Base-by-base conservation (phyloP, 1,140 invertebrate species). In the Bombus impatiens region DNA sequence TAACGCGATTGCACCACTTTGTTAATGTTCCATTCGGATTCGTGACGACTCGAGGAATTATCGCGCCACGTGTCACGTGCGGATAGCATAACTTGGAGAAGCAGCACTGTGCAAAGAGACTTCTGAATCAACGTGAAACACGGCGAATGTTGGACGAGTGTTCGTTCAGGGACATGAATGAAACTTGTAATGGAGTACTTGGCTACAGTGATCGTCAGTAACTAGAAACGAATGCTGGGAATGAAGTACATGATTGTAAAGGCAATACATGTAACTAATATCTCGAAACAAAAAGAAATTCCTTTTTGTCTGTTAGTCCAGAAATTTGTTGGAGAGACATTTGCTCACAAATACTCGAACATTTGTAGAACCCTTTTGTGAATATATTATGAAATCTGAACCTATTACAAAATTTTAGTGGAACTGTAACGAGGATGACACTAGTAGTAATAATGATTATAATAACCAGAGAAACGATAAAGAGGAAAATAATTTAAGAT, bases 1-100 rank as follows among this genome's bases (percentile, higher is more conserved):
- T 77, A 75, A 83, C 74, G 74, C 82, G 74, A 78, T 78, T 77
- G 74, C 82, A 44, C 72, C 81, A 65, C 81, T 82, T 76, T n/a
- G 40, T 65, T 44, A 59, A 82, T 82, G 57, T 53, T 42, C 28
- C 37, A 18, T 78, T 65, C 28, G 53, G 25, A 77, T 77, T 22
- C 75, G 35, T 40, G 75, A 40, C 75, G 75, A 77, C 75, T 77
- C 53, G 35, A 77, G 53, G 72, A 77, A 77, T 77, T 77, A 37
- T 13, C 53, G 53, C 37, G 35, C 13, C 75, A 37, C 71, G 25
- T 42, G 75, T 28, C 75, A 37, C 71, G 25, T 18, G 71, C 40
- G 25, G 28, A 42, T 44, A 40, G n/a, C 71, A 42, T 72, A 72
- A 72, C 68, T 68, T 10, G 32, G 22, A 18, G 32, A 68, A 37